phyloP scores from a whole-genome alignment of 2,888 invertebrate species.

The Cheilosia grossa region DNA sequence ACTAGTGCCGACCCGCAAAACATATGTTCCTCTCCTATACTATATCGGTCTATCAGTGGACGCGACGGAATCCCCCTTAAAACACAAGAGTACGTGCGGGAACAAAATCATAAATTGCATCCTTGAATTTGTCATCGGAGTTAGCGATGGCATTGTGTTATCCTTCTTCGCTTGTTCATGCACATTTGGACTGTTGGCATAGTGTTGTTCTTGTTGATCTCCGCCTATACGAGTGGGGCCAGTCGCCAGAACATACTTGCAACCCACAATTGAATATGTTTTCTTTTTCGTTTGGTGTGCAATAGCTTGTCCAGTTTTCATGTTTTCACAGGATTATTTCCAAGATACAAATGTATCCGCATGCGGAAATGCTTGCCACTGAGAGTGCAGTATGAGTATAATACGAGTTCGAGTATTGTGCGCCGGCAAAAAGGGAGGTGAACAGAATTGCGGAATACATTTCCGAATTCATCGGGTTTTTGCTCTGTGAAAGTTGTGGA shows the following conservation, averaged over 20 bases:
- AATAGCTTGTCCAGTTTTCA: slow-evolving; percentile 38
- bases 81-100: slow-evolving; percentile 23
- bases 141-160: slow-evolving; percentile 55
- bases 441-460: slow-evolving; percentile 54
- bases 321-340: slow-evolving; percentile 64
- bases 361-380: slow-evolving; percentile 61
- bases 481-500: slow-evolving; percentile 44
- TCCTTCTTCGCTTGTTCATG: slow-evolving; percentile 57
- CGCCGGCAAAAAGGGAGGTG: background rate
- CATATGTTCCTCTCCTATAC: slow-evolving; percentile 39
- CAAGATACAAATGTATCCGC: slow-evolving; percentile 65
- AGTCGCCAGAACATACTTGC: background rate
- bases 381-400: background rate
- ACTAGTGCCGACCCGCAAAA: slow-evolving; percentile 44
- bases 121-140: slow-evolving; percentile 68
- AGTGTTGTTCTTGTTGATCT: slow-evolving; percentile 25
- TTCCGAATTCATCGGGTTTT: slow-evolving; percentile 65
- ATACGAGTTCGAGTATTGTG: no score
- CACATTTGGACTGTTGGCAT: slow-evolving; percentile 32
- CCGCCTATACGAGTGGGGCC: slow-evolving; percentile 11
- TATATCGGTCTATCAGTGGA: background rate
- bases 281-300: slow-evolving; percentile 26
- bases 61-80: slow-evolving; percentile 25
- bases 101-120: slow-evolving; percentile 65
- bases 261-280: slow-evolving; percentile 14